phyloP scores from a whole-genome alignment of 1,140 invertebrate species.

The Pseudomyrmex dendroicus region DNA sequence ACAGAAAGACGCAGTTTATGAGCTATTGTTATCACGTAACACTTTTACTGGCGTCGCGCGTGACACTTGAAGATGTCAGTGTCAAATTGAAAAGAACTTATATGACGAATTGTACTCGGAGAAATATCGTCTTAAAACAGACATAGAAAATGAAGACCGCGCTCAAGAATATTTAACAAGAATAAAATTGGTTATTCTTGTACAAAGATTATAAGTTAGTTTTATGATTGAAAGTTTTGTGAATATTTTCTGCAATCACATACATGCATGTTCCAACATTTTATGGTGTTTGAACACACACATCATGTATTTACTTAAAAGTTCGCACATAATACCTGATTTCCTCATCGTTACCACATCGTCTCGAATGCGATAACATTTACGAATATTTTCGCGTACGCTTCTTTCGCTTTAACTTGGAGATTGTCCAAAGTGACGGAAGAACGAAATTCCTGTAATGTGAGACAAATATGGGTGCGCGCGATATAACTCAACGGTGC shows the following conservation, averaged over 20 bases:
- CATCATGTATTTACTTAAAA: background rate
- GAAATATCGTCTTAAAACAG: no score
- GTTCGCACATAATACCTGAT: slow-evolving; percentile 15
- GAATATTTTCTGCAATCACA: background rate
- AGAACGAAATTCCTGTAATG: slow-evolving; percentile 25
- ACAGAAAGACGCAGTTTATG: background rate
- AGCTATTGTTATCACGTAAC: no score
- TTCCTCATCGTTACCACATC: slow-evolving; percentile 37
- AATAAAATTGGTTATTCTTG: no score
- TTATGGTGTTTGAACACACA: background rate
- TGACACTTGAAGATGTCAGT: no score
- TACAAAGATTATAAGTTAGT: no score
- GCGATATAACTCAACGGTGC: background rate
- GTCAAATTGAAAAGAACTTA: no score
- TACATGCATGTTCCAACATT: background rate
- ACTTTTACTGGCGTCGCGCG: no score
- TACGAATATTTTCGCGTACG: slow-evolving; percentile 2
- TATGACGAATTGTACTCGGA: no score
- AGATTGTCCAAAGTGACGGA: slow-evolving; percentile 39
- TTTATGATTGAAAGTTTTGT: no score
- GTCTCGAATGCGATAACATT: slow-evolving; percentile 38
- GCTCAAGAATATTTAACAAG: no score
- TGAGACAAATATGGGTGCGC: background rate
- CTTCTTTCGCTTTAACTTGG: slow-evolving; percentile 28
- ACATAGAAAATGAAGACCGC: no score